Evolutionary conservation across 2,888 invertebrate genomes (phyloP).

Genomic region (Coenonympha arcania): DNA sequence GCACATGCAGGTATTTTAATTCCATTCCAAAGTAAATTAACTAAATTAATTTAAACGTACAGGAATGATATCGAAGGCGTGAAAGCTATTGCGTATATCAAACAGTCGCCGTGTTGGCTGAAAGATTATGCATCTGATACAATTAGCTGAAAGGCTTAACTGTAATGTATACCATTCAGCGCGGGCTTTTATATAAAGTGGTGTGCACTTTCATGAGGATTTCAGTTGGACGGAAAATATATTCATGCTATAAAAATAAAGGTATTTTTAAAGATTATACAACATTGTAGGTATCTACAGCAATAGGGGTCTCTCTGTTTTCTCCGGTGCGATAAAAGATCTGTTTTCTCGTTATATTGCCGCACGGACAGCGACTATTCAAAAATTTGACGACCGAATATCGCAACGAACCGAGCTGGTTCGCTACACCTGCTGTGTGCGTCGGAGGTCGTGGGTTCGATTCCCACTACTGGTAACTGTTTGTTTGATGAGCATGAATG

Average conservation of each 20-base stretch:
- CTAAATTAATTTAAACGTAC: too few relatives aligned
- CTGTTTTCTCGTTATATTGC: too few relatives aligned
- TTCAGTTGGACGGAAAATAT: neutral
- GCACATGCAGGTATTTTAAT: neutral
- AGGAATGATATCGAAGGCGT: constrained; percentile 27
- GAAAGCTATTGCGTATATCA: constrained; percentile 55
- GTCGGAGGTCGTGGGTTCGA: too few relatives aligned
- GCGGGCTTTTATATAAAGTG: neutral
- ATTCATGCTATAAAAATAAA: neutral
- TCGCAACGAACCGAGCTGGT: too few relatives aligned
- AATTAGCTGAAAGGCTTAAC: constrained; percentile 29
- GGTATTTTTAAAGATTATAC: neutral
- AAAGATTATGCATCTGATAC: constrained; percentile 18
- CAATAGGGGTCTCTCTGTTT: too few relatives aligned
- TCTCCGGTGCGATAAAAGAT: too few relatives aligned
- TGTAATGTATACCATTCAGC: neutral
- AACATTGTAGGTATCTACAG: too few relatives aligned
- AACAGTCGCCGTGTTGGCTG: constrained; percentile 37
- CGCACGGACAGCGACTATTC: too few relatives aligned
- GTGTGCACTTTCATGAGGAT: neutral
- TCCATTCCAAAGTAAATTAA: neutral
- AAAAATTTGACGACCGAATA: too few relatives aligned
- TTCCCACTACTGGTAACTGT: too few relatives aligned
- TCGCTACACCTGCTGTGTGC: too few relatives aligned
- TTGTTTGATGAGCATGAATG: too few relatives aligned